Evolutionary conservation across 2,888 invertebrate species (phyloP), one percentile per base, ranked within the genome.

Genomic region (Ptilodon capucinus): DNA sequence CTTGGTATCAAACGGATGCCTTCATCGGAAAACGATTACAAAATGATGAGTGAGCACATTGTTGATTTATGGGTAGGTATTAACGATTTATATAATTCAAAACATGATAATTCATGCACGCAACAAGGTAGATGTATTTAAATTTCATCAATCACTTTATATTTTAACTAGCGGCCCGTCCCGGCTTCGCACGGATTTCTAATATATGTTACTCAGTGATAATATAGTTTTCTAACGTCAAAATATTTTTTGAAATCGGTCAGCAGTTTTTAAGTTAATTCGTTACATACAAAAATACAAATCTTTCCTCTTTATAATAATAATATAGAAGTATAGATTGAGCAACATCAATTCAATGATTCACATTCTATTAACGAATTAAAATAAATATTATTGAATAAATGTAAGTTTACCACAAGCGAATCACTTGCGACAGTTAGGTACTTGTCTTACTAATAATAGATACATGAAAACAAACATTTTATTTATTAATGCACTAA

Each of bases 1-100:
- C 75, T 69, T 48, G 59, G 40, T 48, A 52, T 50, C 21, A 47
- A 66, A 52, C 67, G 67, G 64, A 64, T 70, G 69, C 60, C 52
- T 61, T 64, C 57, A 72, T 78, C 70, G 65, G 64, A 73, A 76
- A 75, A 47, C 65, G 72, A 76, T 79, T 66, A 71, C 74, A 72
- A n/a, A 59, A 60, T 51, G 48, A 54, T 61, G 59, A 48, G 11
- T 11, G 13, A 4, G 13, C 38, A 19, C 19, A 38, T 19, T 9
- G 35, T 16, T 14, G 14, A 32, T 9, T 6, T 30, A n/a, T 11
- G 30, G 18, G 18, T 18, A 35, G 1, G 14, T 14, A 6, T 14
- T 13, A 32, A 14, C 1, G 32, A 32, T 14, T 32, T 32, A 13
- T n/a, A 6, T 14, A 9, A 28, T n/a, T 2, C n/a, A n/a, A 3